phyloP scores from a whole-genome alignment of 2,797 vertebrate species.

The Sylvia borin region DNA sequence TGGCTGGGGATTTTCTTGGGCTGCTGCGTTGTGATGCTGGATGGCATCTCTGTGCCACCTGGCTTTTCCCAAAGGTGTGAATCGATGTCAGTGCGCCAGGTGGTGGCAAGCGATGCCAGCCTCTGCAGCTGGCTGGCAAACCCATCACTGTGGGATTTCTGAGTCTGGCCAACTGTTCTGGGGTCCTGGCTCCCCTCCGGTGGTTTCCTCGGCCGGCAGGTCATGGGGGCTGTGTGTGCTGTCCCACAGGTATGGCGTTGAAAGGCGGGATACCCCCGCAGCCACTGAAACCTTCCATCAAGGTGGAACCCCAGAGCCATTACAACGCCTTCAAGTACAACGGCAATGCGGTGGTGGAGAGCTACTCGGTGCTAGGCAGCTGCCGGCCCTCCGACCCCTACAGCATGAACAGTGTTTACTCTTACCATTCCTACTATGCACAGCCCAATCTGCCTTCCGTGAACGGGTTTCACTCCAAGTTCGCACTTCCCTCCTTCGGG shows the following conservation, averaged over 20 bases:
- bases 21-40: neutral
- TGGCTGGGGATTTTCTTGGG: neutral
- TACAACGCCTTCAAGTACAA: slow-evolving; percentile 86
- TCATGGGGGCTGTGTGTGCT: slow-evolving; percentile 20
- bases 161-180: fast-evolving
- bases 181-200: neutral
- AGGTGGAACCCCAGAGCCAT: slow-evolving; percentile 81
- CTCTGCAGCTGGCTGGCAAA: fast-evolving
- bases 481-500: slow-evolving; percentile 86
- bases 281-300: slow-evolving; percentile 87
- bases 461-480: slow-evolving; percentile 93
- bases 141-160: fast-evolving
- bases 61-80: fast-evolving
- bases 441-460: slow-evolving; percentile 89
- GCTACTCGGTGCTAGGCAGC: slow-evolving; percentile 87
- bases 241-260: slow-evolving; percentile 72
- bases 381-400: slow-evolving; percentile 89
- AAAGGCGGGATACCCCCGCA: slow-evolving; percentile 84
- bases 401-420: slow-evolving; percentile 87
- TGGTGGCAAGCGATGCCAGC: fast-evolving
- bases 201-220: fast-evolving
- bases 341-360: slow-evolving; percentile 85
- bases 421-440: slow-evolving; percentile 95
- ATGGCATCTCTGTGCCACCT: neutral
- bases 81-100: fast-evolving